phyloP scores from a whole-genome alignment of 1,140 invertebrate genomes.

The Sinonovacula constricta region DNA sequence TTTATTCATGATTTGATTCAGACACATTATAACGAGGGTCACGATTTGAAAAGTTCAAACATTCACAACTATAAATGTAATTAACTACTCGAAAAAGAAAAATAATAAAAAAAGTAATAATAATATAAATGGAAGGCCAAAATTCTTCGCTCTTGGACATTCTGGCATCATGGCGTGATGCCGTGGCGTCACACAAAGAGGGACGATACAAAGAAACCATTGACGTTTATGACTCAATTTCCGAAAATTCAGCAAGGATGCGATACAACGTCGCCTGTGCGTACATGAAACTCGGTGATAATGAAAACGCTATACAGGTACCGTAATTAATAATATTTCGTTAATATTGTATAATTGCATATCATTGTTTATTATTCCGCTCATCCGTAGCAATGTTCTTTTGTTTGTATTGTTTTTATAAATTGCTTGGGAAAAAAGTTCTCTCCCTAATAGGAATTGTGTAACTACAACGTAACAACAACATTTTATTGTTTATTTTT shows the following conservation, averaged over 20 bases:
- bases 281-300: not conserved
- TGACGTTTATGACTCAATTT: not conserved
- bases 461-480: not conserved
- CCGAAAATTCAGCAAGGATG: constrained; percentile 20
- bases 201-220: not conserved
- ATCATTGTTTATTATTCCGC: too few species aligned
- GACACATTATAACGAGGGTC: too few species aligned
- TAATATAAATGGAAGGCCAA: too few species aligned
- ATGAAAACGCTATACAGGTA: constrained; percentile 14
- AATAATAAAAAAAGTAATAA: too few species aligned
- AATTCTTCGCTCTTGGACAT: too few species aligned
- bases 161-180: constrained; percentile 10
- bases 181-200: constrained; percentile 7
- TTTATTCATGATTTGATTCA: too few species aligned
- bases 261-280: constrained; percentile 32
- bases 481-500: not conserved
- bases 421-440: not conserved
- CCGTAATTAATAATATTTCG: too few species aligned
- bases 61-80: too few species aligned
- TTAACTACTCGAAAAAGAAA: too few species aligned
- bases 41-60: too few species aligned
- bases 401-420: not conserved
- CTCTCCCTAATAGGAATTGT: not conserved
- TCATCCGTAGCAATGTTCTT: too few species aligned
- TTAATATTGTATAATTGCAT: too few species aligned